Evolutionary conservation across 1,140 invertebrate genomes (phyloP).

Genomic region (Drosophila bipectinata): DNA sequence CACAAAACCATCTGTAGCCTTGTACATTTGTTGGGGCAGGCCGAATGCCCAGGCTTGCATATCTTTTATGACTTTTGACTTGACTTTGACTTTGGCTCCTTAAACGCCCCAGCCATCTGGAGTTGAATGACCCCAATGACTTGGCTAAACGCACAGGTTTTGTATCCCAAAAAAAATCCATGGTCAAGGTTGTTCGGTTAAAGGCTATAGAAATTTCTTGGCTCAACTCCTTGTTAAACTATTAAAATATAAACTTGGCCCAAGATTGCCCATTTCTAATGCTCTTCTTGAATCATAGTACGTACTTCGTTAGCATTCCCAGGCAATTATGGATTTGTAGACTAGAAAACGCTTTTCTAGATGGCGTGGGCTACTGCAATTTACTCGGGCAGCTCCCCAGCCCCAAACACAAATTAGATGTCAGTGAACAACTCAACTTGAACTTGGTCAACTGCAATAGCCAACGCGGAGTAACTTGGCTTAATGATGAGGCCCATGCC

Average conservation of each 20-base stretch:
- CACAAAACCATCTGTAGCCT: slow-evolving; percentile 44
- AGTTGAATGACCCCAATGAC: slow-evolving; percentile 69
- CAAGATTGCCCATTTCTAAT: slow-evolving; percentile 10
- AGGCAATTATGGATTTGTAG: slow-evolving; percentile 37
- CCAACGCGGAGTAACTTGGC: background rate
- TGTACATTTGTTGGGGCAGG: slow-evolving; percentile 60
- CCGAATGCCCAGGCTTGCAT: slow-evolving; percentile 55
- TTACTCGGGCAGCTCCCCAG: slow-evolving; percentile 31
- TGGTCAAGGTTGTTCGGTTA: slow-evolving; percentile 27
- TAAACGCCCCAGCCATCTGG: slow-evolving; percentile 31
- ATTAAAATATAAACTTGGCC: background rate
- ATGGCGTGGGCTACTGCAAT: slow-evolving; percentile 56
- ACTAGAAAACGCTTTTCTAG: slow-evolving; percentile 14
- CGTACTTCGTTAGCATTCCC: slow-evolving; percentile 14
- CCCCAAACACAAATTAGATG: slow-evolving; percentile 57
- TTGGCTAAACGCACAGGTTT: slow-evolving; percentile 22
- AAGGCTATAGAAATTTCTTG: background rate
- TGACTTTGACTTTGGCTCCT: slow-evolving; percentile 64
- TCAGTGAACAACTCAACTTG: slow-evolving; percentile 50
- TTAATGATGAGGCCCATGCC: background rate
- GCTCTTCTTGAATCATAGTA: background rate
- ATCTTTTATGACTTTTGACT: slow-evolving; percentile 81
- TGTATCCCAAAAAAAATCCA: slow-evolving; percentile 38
- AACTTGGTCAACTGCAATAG: slow-evolving; percentile 40
- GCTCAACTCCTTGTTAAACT: background rate